A percentile compares a stretch with the other conserved stretches of the same genome.
These are phyloP conservation scores for Etheostoma perlongum DNA, from an alignment of 2,797 vertebrate genomes.

Conservation along the genomic window DNA sequence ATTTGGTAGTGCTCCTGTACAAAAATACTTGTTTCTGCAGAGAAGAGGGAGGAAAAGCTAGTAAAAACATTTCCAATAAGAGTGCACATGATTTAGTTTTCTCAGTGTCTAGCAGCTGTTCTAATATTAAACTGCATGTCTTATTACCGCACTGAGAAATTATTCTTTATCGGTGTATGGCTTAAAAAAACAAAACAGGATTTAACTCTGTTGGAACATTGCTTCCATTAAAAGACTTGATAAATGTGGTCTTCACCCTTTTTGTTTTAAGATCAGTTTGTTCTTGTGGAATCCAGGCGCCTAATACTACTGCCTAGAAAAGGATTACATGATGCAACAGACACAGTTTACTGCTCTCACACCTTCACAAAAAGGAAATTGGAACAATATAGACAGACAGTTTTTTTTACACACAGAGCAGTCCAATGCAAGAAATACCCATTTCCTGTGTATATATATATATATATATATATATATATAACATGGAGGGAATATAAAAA, in stretches of 20 bases:
- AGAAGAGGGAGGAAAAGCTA: not conserved
- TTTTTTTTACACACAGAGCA: constrained; percentile 30
- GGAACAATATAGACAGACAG: constrained; percentile 30
- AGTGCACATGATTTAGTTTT: constrained; percentile 36
- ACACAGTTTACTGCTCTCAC: constrained; percentile 24
- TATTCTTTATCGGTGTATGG: constrained; percentile 22
- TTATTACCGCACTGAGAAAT: constrained; percentile 28
- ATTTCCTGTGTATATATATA: constrained; percentile 48
- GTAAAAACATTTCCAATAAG: constrained; percentile 15
- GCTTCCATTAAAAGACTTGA: constrained; percentile 35
- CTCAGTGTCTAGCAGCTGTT: constrained; percentile 28
- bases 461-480: constrained; percentile 30
- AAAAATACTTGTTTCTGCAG: constrained; percentile 11
- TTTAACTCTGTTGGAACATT: constrained; percentile 8
- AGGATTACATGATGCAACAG: constrained; percentile 25
- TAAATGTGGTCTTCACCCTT: constrained; percentile 13
- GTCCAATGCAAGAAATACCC: constrained; percentile 33
- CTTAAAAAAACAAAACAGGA: constrained; percentile 7
- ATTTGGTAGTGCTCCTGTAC: constrained; percentile 18
- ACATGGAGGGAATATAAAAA: constrained; percentile 33
- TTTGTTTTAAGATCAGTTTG: constrained; percentile 10
- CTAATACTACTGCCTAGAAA: constrained; percentile 18
- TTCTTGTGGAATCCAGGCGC: constrained; percentile 36
- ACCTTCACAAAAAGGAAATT: constrained; percentile 40
- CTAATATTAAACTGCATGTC: constrained; percentile 31